These are phyloP conservation scores for Myripristis murdjan DNA, from an alignment of 2,797 vertebrate species.

Conservation along the genomic window DNA sequence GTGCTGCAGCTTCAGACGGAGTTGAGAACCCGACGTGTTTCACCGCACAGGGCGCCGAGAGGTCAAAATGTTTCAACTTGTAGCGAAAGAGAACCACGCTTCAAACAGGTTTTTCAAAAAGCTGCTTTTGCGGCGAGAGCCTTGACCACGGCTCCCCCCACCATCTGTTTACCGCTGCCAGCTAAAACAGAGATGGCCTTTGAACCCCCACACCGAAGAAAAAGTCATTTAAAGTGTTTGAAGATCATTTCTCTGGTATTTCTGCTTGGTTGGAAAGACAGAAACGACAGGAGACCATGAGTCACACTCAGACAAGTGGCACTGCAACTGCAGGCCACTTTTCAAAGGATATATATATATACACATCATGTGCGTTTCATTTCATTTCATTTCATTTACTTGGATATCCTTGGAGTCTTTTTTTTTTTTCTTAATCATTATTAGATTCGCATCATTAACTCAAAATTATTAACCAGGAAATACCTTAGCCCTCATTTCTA, in stretches of 20 bases:
- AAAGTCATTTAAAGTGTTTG: constrained; percentile 53
- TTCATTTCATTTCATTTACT: too few relatives aligned
- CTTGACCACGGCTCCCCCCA: constrained; percentile 44
- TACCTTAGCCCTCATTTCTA: too few relatives aligned
- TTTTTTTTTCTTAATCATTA: too few relatives aligned
- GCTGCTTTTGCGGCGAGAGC: constrained; percentile 43
- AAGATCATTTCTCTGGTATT: constrained; percentile 33
- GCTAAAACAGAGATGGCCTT: constrained; percentile 38
- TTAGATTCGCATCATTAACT: too few relatives aligned
- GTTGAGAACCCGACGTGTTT: not conserved
- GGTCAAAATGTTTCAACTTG: constrained; percentile 20
- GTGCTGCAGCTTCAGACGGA: not conserved
- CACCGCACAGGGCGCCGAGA: not conserved
- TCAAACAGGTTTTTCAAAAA: constrained; percentile 36
- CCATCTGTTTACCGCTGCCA: constrained; percentile 67
- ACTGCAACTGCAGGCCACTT: too few relatives aligned
- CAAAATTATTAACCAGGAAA: too few relatives aligned
- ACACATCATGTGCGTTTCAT: too few relatives aligned
- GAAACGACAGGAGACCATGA: not conserved
- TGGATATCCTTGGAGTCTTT: too few relatives aligned
- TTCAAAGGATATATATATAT: too few relatives aligned
- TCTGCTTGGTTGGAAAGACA: constrained; percentile 18
- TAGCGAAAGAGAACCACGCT: not conserved
- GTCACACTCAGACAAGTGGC: too few relatives aligned
- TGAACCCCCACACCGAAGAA: constrained; percentile 26